Percentiles rank a stretch among this genome's conserved stretches.
Evolutionary conservation across 2,888 invertebrate genomes (phyloP).

Genomic region (Endomychus coccineus): DNA sequence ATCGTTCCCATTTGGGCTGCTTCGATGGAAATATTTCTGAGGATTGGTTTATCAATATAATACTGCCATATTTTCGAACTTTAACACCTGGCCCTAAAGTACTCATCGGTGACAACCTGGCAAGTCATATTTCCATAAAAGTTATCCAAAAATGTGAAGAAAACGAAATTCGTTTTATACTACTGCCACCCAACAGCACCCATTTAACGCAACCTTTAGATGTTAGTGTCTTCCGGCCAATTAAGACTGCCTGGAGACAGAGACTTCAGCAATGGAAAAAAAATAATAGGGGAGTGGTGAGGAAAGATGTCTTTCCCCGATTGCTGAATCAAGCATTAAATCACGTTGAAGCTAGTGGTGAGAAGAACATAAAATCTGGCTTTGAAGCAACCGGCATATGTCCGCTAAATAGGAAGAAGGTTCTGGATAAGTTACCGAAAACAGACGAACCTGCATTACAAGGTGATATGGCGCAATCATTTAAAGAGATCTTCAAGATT

Average conservation of each 20-base stretch:
- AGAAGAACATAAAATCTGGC: constrained; percentile 11
- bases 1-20: constrained; percentile 18
- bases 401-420: constrained; percentile 11
- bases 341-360: constrained; percentile 2
- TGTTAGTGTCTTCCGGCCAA: constrained; percentile 12
- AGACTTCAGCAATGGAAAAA: constrained; percentile 11
- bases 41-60: no score
- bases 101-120: constrained; percentile 12
- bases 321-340: constrained; percentile 16
- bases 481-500: constrained; percentile 9
- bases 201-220: constrained; percentile 15
- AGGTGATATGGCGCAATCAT: constrained; percentile 4
- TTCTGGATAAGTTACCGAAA: constrained; percentile 9
- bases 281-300: constrained; percentile 12
- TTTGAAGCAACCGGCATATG: constrained; percentile 11
- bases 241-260: no score
- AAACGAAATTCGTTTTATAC: constrained; percentile 13
- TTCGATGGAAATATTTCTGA: constrained; percentile 13
- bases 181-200: constrained; percentile 15
- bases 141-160: constrained; percentile 15
- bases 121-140: constrained; percentile 12
- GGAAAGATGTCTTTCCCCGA: constrained; percentile 18
- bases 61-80: constrained; percentile 7
- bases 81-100: constrained; percentile 9
- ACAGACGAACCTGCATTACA: constrained; percentile 7